Evolutionary conservation across 2,113 vertebrate species (phyloP).

Genomic region (Hyperopisus bebe): DNA sequence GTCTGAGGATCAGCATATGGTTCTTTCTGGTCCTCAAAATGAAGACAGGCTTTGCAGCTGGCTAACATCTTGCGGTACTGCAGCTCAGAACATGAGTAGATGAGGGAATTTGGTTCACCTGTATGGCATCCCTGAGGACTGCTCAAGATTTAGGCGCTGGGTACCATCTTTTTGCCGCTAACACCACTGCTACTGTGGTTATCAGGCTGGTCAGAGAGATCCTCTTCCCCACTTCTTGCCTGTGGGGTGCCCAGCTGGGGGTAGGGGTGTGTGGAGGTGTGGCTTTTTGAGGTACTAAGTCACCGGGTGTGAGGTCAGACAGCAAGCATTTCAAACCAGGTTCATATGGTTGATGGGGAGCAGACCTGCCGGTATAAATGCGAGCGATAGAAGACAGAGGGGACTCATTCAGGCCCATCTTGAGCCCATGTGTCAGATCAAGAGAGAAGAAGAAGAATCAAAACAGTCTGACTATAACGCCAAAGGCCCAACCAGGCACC

Average conservation of each 20-base stretch:
- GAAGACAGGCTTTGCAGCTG: not conserved
- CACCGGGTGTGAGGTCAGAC: not conserved
- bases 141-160: not conserved
- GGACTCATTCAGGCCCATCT: not conserved
- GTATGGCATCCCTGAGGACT: not conserved
- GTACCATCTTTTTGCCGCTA: not conserved
- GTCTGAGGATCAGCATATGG: not conserved
- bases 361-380: not conserved
- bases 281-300: not conserved
- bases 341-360: not conserved
- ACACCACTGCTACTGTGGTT: not conserved
- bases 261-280: not conserved
- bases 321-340: not conserved
- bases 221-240: not conserved
- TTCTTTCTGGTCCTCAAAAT: not conserved
- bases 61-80: not conserved
- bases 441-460: not conserved
- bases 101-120: not conserved
- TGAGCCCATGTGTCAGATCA: conserved; percentile 8
- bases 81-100: not conserved
- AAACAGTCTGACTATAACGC: not conserved
- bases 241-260: not conserved
- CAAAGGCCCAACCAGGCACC: not conserved
- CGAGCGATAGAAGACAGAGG: not conserved
- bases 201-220: not conserved